Percentiles rank a stretch among this genome's conserved stretches.
phyloP scores from a whole-genome alignment of 2,113 vertebrate genomes.

The Scolopax mira region DNA sequence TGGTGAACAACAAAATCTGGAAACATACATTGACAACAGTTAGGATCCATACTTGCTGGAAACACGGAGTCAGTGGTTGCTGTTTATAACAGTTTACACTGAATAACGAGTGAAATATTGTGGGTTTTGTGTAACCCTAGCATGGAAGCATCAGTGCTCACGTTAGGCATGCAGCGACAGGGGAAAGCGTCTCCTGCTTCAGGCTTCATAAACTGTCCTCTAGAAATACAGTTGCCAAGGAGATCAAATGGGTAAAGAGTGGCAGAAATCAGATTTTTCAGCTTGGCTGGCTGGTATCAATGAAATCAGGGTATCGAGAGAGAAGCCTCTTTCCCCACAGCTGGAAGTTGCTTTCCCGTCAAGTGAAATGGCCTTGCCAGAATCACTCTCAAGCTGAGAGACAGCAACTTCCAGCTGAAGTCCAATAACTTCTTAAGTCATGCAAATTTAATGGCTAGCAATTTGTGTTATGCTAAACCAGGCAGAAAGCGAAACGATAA shows the following conservation, averaged over 20 bases:
- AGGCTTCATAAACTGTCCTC: not conserved
- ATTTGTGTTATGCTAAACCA: constrained; percentile 59
- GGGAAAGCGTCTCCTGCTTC: not conserved
- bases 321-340: constrained; percentile 20
- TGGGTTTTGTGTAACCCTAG: not conserved
- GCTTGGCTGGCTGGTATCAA: not conserved
- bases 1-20: constrained; percentile 95
- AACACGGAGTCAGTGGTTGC: not conserved
- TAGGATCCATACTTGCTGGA: not conserved
- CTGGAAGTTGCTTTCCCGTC: not conserved
- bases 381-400: constrained; percentile 60
- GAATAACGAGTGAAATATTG: not conserved
- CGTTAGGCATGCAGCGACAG: not conserved
- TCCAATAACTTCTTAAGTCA: constrained; percentile 61
- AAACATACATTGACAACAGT: constrained; percentile 35
- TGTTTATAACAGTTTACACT: not conserved
- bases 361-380: constrained; percentile 37
- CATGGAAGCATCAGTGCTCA: not conserved
- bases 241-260: not conserved
- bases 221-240: not conserved
- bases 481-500: constrained; percentile 51
- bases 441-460: constrained; percentile 55
- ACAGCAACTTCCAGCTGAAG: constrained; percentile 48
- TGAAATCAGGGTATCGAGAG: not conserved
- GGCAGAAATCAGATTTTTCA: not conserved